phyloP scores from a whole-genome alignment of 2,888 invertebrate species.

The Noctua janthina region DNA sequence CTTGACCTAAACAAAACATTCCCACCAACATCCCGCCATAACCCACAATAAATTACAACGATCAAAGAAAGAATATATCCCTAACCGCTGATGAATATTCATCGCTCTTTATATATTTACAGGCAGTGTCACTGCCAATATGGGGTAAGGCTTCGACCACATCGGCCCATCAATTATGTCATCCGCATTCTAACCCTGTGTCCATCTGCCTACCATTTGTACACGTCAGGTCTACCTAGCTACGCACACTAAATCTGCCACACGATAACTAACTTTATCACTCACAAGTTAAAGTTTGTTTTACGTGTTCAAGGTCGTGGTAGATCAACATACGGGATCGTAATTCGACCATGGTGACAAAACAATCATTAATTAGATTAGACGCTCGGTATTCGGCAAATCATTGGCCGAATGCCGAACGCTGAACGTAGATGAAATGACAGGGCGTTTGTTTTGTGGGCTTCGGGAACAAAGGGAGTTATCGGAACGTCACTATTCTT shows the following conservation, averaged over 20 bases:
- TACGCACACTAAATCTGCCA: slow-evolving; percentile 60
- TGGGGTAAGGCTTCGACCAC: slow-evolving; percentile 73
- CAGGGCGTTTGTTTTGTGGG: slow-evolving; percentile 75
- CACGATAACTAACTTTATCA: slow-evolving; percentile 64
- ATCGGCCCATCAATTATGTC: slow-evolving; percentile 85
- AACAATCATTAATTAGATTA: slow-evolving; percentile 85
- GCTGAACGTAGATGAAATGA: slow-evolving; percentile 74
- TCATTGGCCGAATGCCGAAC: slow-evolving; percentile 78
- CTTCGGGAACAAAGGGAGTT: slow-evolving; percentile 58
- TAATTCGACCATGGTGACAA: slow-evolving; percentile 80
- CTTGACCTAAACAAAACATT: slow-evolving; percentile 10
- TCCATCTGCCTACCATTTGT: slow-evolving; percentile 86
- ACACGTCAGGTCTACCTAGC: slow-evolving; percentile 79
- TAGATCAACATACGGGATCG: slow-evolving; percentile 73
- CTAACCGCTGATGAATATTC: slow-evolving; percentile 71
- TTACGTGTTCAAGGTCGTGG: slow-evolving; percentile 49
- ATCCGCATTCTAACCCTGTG: slow-evolving; percentile 84
- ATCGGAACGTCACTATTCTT: slow-evolving; percentile 55
- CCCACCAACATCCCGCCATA: slow-evolving; percentile 10
- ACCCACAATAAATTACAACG: slow-evolving; percentile 55
- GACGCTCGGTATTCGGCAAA: slow-evolving; percentile 78
- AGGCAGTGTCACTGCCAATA: slow-evolving; percentile 73
- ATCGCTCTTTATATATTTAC: slow-evolving; percentile 72
- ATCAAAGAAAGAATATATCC: slow-evolving; percentile 65
- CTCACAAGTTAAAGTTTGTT: slow-evolving; percentile 56